A percentile compares a stretch with the other conserved stretches of the same genome.
Conservation (phyloP, 2,888 invertebrate species). For the Nomada fabriciana region DNA sequence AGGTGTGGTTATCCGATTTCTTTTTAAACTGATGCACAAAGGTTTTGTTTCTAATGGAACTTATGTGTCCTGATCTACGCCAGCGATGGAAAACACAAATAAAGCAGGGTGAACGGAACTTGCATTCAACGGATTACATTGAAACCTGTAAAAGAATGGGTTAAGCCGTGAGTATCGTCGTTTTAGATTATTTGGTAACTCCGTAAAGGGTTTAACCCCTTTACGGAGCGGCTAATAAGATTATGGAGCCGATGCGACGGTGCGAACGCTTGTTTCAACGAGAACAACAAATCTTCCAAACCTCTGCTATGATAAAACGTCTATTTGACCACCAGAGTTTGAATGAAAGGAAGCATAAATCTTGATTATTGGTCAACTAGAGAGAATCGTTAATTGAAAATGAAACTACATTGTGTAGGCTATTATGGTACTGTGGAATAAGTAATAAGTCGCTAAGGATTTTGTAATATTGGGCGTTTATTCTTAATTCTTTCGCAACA, state of each 20-base stretch:
- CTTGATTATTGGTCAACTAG: too few species aligned
- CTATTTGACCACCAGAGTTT: too few species aligned
- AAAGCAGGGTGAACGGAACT: not conserved
- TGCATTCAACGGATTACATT: constrained; percentile 9
- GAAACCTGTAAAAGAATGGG: constrained; percentile 24
- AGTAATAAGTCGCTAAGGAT: too few species aligned
- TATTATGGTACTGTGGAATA: not conserved
- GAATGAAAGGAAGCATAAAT: too few species aligned
- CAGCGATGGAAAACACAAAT: not conserved
- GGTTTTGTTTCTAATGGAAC: not conserved
- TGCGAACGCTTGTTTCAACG: constrained; percentile 23
- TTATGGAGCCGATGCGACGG: constrained; percentile 18
- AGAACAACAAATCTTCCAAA: constrained; percentile 7
- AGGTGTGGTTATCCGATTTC: not conserved
- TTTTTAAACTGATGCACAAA: not conserved
- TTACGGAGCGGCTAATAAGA: constrained; percentile 25
- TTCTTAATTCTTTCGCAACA: not conserved
- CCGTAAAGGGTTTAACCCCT: constrained; percentile 27
- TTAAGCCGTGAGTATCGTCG: not conserved
- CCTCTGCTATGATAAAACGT: too few species aligned
- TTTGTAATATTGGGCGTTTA: not conserved
- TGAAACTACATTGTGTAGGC: too few species aligned
- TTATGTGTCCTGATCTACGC: not conserved
- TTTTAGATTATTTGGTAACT: constrained; percentile 28
- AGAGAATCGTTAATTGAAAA: too few species aligned